A percentile compares a stretch with the other conserved stretches of the same genome.
Conservation (phyloP, 2,113 vertebrate species). For the Ancistrus triradiatus region DNA sequence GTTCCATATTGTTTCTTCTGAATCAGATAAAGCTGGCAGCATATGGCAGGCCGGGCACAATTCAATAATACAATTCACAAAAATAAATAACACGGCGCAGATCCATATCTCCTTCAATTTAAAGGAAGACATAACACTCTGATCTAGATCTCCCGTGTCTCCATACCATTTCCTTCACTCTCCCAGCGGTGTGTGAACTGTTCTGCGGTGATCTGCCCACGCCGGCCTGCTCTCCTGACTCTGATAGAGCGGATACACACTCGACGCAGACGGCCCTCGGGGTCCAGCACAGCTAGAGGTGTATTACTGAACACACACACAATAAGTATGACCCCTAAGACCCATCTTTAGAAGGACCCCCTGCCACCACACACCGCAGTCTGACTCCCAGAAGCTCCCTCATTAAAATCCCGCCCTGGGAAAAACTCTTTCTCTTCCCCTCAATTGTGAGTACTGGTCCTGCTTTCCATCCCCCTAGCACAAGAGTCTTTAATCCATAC, state of each 20-base stretch:
- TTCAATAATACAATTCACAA: conserved; percentile 29
- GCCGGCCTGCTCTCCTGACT: conserved; percentile 12
- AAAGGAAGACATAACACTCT: conserved; percentile 34
- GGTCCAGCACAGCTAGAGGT: conserved; percentile 45
- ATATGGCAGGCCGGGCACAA: conserved; percentile 12
- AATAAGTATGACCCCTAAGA: conserved; percentile 31
- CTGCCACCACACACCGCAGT: conserved; percentile 40
- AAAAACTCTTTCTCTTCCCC: conserved; percentile 38
- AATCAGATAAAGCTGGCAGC: conserved; percentile 27
- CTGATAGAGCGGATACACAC: conserved; percentile 19
- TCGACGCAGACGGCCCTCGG: conserved; percentile 19
- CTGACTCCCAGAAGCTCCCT: conserved; percentile 44
- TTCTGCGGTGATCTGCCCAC: background rate
- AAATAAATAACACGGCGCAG: conserved; percentile 42
- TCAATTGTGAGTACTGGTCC: conserved; percentile 8
- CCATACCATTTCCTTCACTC: background rate
- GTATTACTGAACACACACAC: conserved; percentile 42
- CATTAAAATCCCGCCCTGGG: conserved; percentile 60
- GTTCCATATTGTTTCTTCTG: background rate
- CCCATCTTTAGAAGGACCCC: conserved; percentile 25
- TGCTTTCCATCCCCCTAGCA: background rate
- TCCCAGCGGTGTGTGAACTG: conserved; percentile 10
- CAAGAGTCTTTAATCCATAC: too few relatives aligned
- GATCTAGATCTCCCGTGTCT: conserved; percentile 39
- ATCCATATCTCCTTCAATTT: conserved; percentile 37